Evolutionary conservation across 2,888 invertebrate genomes (phyloP), one percentile per base, ranked within the genome.

Genomic region (Rhabditoides inermis): DNA sequence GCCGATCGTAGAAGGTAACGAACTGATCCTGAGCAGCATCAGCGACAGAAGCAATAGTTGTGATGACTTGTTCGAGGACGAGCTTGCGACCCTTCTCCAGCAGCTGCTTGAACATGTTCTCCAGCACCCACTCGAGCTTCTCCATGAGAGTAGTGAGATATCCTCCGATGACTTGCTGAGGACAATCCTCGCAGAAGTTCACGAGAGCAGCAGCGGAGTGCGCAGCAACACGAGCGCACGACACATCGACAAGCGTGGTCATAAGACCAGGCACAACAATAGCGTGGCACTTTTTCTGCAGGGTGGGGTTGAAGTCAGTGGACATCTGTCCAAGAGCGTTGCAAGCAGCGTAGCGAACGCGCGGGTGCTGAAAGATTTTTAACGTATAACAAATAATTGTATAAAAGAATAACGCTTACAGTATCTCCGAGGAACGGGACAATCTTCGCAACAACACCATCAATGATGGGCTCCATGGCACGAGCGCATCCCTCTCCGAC

Each of bases 251-350:
- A 63, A 98, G 82, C 37, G 92, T 84, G 80, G 86, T 83, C 37
- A 95, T 80, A 32, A 98, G 81, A 15, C 88, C 90, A 10, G 91
- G 90, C 30, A 99, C 87, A 42, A 98, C 76, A 79, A 86, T 87
- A 65, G 86, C 87, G 77, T 98, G 95, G 81, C 91, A 98, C 79
- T 92, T 92, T 81, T 94, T 95, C 78, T 98, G 91, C 70, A 98
- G 91, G 12, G 84, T 82, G 2, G 94, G 94, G 2, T 91, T 91
- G 80, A 98, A 99, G 80, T 98, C 98, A 0, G 94, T 89, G 0
- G 94, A 88, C 90, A 98, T 90, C 79, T 98, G 95, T 7, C 98
- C 98, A 41, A 99, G 84, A 22, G 95, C 94, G 80, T 98, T 99
- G 77, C 98, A 99, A 22, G 92, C 90, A 3, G 98, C 98, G 77